Evolutionary conservation across 2,113 vertebrate genomes (phyloP).

Genomic region (Nansenia antarctica): DNA sequence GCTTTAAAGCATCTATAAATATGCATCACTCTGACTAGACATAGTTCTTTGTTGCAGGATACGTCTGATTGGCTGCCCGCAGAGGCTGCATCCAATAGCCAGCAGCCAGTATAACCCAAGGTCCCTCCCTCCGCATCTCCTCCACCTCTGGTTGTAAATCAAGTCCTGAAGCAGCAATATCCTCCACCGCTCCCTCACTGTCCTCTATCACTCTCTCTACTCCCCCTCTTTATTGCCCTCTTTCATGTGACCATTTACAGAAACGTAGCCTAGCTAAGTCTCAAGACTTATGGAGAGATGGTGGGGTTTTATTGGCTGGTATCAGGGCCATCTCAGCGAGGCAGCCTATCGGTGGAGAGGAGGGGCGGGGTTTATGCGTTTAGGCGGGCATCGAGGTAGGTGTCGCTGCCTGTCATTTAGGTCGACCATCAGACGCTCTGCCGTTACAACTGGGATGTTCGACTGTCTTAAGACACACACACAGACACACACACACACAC

Average conservation of each 20-base stretch:
- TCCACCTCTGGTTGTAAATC: constrained; percentile 50
- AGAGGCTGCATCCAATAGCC: background rate
- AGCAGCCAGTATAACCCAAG: background rate
- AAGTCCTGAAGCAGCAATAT: constrained; percentile 64
- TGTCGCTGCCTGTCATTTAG: too few relatives aligned
- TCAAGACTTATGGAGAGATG: constrained; percentile 62
- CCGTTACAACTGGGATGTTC: too few relatives aligned
- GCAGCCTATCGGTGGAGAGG: constrained; percentile 41
- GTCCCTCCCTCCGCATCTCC: background rate
- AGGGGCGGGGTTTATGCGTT: too few relatives aligned
- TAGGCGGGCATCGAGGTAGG: too few relatives aligned
- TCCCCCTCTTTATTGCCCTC: constrained; percentile 65
- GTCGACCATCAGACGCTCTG: too few relatives aligned
- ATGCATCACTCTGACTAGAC: background rate
- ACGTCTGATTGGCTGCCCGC: background rate
- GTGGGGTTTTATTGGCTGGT: constrained; percentile 56
- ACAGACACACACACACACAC: too few relatives aligned
- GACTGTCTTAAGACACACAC: too few relatives aligned
- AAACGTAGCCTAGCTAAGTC: constrained; percentile 50
- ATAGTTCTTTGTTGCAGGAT: background rate
- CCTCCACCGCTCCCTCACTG: constrained; percentile 42
- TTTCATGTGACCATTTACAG: constrained; percentile 60
- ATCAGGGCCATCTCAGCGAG: constrained; percentile 20
- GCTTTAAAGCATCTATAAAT: background rate
- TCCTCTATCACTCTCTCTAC: too few relatives aligned